phyloP scores from a whole-genome alignment of 2,888 invertebrate species.

The Pollenia amentaria region DNA sequence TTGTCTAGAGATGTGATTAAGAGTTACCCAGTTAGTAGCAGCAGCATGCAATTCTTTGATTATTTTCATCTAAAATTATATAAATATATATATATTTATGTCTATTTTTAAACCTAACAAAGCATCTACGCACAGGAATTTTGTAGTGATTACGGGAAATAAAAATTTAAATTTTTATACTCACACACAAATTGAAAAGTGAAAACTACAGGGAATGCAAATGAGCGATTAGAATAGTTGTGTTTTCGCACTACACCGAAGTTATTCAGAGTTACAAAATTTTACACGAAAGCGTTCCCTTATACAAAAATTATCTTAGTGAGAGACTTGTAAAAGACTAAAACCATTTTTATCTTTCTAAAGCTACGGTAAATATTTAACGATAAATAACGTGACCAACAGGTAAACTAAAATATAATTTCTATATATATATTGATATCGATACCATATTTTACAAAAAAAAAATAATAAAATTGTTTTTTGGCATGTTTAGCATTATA shows the following conservation, averaged over 20 bases:
- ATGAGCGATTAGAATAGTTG: neutral
- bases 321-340: neutral
- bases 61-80: constrained; percentile 6
- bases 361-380: too few relatives aligned
- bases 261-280: too few relatives aligned
- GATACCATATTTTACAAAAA: too few relatives aligned
- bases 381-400: too few relatives aligned
- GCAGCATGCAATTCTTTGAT: constrained; percentile 44
- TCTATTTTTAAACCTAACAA: constrained; percentile 60
- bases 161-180: neutral
- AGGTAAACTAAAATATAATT: too few relatives aligned
- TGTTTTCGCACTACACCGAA: too few relatives aligned
- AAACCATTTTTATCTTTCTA: too few relatives aligned
- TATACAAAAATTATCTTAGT: too few relatives aligned
- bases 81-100: neutral
- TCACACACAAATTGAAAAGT: constrained; percentile 16
- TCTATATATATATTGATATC: too few relatives aligned
- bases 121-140: constrained; percentile 63
- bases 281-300: too few relatives aligned
- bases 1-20: constrained; percentile 39
- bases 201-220: constrained; percentile 22
- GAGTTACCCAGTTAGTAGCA: constrained; percentile 39
- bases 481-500: too few relatives aligned
- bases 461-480: too few relatives aligned
- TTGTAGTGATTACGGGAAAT: constrained; percentile 56